A percentile compares a stretch with the other conserved stretches of the same genome.
phyloP scores from a whole-genome alignment of 2,113 vertebrate genomes.

The Ibidorhyncha struthersii region DNA sequence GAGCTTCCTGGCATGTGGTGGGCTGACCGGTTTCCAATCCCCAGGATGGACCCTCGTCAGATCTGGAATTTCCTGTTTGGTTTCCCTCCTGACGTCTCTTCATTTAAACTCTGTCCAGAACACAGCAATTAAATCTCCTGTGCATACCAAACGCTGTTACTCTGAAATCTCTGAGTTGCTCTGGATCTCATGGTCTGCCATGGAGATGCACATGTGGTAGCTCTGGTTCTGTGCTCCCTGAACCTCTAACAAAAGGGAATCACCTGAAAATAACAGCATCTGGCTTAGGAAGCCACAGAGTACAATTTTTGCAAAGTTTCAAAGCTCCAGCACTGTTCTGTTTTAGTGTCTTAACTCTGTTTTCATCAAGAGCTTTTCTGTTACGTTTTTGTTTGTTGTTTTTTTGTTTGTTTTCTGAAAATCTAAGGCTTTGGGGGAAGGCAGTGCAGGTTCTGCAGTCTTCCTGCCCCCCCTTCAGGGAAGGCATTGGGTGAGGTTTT shows the following conservation, averaged over 20 bases:
- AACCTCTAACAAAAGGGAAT: not conserved
- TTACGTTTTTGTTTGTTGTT: not conserved
- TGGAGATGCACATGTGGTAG: fast-evolving
- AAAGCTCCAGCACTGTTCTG: not conserved
- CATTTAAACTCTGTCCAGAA: slow-evolving; percentile 4
- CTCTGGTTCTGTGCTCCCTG: not conserved
- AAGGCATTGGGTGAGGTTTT: not conserved
- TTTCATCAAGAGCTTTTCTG: not conserved
- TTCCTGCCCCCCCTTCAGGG: not conserved
- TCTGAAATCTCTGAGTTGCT: not conserved
- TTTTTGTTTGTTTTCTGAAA: not conserved
- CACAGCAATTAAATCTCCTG: not conserved
- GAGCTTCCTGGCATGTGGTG: not conserved
- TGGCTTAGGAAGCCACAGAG: not conserved
- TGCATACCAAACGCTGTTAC: not conserved
- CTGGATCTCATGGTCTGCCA: not conserved
- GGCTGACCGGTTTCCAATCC: not conserved
- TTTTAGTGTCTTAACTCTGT: not conserved
- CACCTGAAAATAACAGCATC: not conserved
- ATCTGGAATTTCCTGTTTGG: slow-evolving; percentile 64
- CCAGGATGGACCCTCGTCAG: slow-evolving; percentile 4
- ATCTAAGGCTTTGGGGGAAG: not conserved
- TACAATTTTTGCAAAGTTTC: not conserved
- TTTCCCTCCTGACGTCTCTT: slow-evolving; percentile 20
- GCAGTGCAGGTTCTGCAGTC: not conserved